Percentiles rank a stretch among this genome's conserved stretches.
Evolutionary conservation across 92 coral and sea anemone species (phyloP).

Genomic region (Zoanthus sansibaricus): DNA sequence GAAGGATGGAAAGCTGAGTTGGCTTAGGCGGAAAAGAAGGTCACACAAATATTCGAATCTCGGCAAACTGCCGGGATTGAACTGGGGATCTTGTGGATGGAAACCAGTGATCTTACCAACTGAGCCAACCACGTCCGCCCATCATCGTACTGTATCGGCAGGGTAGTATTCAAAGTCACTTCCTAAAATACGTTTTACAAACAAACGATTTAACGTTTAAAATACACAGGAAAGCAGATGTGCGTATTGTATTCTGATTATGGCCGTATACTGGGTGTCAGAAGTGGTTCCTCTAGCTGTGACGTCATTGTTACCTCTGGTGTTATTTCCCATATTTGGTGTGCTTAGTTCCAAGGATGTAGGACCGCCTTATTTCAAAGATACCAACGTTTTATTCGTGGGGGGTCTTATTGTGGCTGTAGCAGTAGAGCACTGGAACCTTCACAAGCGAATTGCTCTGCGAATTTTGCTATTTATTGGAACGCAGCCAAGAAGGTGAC

Average conservation of each 20-base stretch:
- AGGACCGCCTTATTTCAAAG: constrained; percentile 90
- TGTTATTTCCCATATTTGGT: constrained; percentile 92
- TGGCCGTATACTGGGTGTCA: constrained; percentile 98
- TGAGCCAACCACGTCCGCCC: too few relatives aligned
- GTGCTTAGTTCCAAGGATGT: constrained; percentile 92
- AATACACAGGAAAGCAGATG: constrained; percentile 83
- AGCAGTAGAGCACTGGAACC: constrained; percentile 97
- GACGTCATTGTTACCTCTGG: constrained; percentile 89
- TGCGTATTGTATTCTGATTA: constrained; percentile 90
- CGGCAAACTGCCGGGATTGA: too few relatives aligned
- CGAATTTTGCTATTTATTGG: constrained; percentile 85
- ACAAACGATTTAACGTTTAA: not conserved
- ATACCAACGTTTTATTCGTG: constrained; percentile 89
- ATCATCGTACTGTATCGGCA: too few relatives aligned
- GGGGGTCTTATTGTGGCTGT: constrained; percentile 96
- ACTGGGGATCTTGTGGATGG: too few relatives aligned
- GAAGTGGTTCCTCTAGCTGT: constrained; percentile 96
- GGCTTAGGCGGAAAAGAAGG: too few relatives aligned
- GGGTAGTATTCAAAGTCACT: not conserved
- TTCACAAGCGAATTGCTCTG: constrained; percentile 96
- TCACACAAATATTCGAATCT: too few relatives aligned
- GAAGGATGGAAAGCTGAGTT: too few relatives aligned
- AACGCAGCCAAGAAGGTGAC: constrained; percentile 89
- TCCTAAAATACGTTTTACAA: not conserved
- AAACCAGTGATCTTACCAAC: too few relatives aligned